A percentile compares a stretch with the other conserved stretches of the same genome.
These are phyloP conservation scores for Limnephilus auricula DNA, from an alignment of 2,888 invertebrate species.

Conservation along the genomic window DNA sequence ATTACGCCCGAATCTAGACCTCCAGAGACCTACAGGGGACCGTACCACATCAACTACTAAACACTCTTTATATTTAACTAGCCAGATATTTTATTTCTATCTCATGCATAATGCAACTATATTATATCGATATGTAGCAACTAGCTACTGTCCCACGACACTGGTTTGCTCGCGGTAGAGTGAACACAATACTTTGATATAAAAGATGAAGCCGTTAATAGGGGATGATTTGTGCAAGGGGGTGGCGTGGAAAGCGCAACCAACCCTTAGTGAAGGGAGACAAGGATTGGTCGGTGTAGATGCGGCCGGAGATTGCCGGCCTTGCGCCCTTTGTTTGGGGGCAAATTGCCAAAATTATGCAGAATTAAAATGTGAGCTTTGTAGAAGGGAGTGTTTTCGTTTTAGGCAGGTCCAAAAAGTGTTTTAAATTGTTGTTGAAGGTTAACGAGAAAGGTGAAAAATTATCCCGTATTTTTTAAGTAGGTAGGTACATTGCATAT, in stretches of 20 bases:
- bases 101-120: neutral
- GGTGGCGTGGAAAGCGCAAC: slow-evolving; percentile 23
- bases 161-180: neutral
- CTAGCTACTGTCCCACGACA: neutral
- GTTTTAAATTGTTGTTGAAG: neutral
- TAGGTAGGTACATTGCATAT: too few species aligned
- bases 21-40: too few species aligned
- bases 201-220: neutral
- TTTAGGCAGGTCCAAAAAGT: neutral
- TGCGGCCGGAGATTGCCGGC: neutral
- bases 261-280: neutral
- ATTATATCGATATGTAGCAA: neutral
- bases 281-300: neutral
- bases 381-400: neutral
- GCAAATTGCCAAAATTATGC: neutral
- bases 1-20: too few species aligned
- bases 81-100: neutral
- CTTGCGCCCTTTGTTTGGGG: neutral
- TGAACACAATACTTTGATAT: slow-evolving; percentile 22
- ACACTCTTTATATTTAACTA: neutral
- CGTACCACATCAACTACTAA: neutral
- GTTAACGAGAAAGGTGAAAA: neutral
- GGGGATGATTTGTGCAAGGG: slow-evolving; percentile 24
- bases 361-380: neutral
- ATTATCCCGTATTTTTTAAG: too few species aligned